Base-by-base conservation (phyloP, 1,140 invertebrate species). In the Kradibia gibbosae region DNA sequence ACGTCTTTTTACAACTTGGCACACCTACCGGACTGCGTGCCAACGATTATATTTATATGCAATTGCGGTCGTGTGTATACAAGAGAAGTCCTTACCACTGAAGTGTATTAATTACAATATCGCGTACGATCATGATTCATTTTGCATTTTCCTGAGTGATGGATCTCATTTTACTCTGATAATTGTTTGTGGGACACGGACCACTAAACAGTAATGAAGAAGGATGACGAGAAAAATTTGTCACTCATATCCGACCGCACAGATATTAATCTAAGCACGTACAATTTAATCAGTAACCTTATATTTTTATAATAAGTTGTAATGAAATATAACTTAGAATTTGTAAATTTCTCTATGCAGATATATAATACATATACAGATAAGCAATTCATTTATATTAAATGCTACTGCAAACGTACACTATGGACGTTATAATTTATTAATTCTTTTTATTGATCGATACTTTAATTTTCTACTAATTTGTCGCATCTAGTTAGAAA, bases 21-120 rank as follows among this genome's bases (percentile, higher is more conserved):
- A 28, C 36, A 36, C 50, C 31, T n/a, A 13, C 15, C 3, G 28
- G 22, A 25, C 0, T 57, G 45, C 22, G 50, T 42, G 76, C 48
- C 36, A 25, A 57, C 67, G 65, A 57, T 20, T 53, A 34, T 74
- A 22, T 39, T 17, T 71, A 34, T 36, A 34, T 60, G 39, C 42
- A 55, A 77, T 57, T 73, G 48, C 48, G 50, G 15, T 53, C 48
- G n/a, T 73, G 45, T 53, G 22, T 1, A 34, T 50, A 36, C 2
- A n/a, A 25, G 60, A 36, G 60, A 15, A 50, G 75, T 53, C 65
- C 67, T 80, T 39, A 42, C 22, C n/a, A 13, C 60, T 76, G 72
- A 81, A 76, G 62, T 71, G 22, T 81, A 81, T 76, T 81, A 81
- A 81, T 76, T 60, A 71, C 57, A 74, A 53, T 39, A 65, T n/a